Conservation (phyloP, 2,888 invertebrate species). For the Thereva unica region DNA sequence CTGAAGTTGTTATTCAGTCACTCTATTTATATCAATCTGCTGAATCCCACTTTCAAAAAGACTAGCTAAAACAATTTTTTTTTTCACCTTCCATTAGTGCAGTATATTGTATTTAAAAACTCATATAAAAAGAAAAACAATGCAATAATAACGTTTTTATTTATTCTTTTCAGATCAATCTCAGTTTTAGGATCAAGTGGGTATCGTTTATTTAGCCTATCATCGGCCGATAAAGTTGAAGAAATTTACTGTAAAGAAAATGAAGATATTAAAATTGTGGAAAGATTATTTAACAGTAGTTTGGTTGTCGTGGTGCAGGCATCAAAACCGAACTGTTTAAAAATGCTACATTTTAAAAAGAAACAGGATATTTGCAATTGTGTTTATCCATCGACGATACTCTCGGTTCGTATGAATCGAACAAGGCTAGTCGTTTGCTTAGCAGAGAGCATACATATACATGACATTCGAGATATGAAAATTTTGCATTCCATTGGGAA, state of each 20-base stretch:
- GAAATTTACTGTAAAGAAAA: slow-evolving; percentile 57
- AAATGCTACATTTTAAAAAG: slow-evolving; percentile 58
- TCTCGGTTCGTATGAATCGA: slow-evolving; percentile 57
- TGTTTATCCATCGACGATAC: slow-evolving; percentile 55
- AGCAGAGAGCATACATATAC: slow-evolving; percentile 56
- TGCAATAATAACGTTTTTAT: neutral
- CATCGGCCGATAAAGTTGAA: slow-evolving; percentile 54
- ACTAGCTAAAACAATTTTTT: too few relatives aligned
- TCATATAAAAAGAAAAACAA: too few relatives aligned
- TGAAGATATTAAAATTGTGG: slow-evolving; percentile 55
- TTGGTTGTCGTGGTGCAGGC: slow-evolving; percentile 56
- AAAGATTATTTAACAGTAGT: slow-evolving; percentile 56
- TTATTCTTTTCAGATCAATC: slow-evolving; percentile 50
- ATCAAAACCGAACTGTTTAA: slow-evolving; percentile 55
- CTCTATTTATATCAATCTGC: neutral
- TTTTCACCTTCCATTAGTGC: too few relatives aligned
- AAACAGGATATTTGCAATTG: slow-evolving; percentile 58
- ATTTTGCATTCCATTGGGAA: slow-evolving; percentile 56
- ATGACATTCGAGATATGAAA: slow-evolving; percentile 58
- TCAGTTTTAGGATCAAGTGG: slow-evolving; percentile 52
- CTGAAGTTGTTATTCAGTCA: too few relatives aligned
- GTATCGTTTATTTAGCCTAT: slow-evolving; percentile 54
- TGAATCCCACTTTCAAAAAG: too few relatives aligned
- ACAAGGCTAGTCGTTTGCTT: slow-evolving; percentile 53
- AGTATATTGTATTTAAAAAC: too few relatives aligned